Evolutionary conservation across 2,113 vertebrate genomes (phyloP).

Genomic region (Edolisoma coerulescens): DNA sequence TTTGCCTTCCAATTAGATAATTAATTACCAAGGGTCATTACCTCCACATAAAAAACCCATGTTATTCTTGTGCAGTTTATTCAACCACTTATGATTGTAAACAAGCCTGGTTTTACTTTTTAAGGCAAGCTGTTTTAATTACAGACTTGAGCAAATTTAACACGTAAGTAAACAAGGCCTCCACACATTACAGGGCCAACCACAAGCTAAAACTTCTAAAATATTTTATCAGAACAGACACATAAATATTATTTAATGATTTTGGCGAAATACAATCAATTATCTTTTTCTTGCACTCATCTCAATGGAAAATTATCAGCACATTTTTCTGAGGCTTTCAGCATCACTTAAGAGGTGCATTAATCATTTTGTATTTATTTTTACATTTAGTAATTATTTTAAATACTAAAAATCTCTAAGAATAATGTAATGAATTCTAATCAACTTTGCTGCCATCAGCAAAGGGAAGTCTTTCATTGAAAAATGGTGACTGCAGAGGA

Average conservation of each 20-base stretch:
- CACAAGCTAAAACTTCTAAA: not conserved
- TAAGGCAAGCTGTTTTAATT: not conserved
- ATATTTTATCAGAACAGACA: not conserved
- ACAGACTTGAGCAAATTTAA: not conserved
- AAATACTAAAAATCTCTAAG: not conserved
- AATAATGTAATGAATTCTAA: not conserved
- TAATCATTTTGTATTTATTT: not conserved
- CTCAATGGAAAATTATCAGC: not conserved
- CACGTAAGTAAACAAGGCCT: not conserved
- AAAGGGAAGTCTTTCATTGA: not conserved
- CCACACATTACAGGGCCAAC: not conserved
- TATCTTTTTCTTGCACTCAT: not conserved
- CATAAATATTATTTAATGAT: not conserved
- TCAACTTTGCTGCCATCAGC: not conserved
- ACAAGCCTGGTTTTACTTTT: not conserved
- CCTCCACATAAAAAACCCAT: not conserved
- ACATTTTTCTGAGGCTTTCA: not conserved
- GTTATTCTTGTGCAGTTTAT: not conserved
- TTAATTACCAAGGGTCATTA: not conserved
- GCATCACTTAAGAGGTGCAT: not conserved
- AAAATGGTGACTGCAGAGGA: not conserved
- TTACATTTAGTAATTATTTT: not conserved
- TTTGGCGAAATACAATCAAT: not conserved
- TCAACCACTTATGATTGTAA: not conserved
- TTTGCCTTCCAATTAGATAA: not conserved